Evolutionary conservation across 2,797 vertebrate genomes (phyloP).

Genomic region (Cygnus olor): DNA sequence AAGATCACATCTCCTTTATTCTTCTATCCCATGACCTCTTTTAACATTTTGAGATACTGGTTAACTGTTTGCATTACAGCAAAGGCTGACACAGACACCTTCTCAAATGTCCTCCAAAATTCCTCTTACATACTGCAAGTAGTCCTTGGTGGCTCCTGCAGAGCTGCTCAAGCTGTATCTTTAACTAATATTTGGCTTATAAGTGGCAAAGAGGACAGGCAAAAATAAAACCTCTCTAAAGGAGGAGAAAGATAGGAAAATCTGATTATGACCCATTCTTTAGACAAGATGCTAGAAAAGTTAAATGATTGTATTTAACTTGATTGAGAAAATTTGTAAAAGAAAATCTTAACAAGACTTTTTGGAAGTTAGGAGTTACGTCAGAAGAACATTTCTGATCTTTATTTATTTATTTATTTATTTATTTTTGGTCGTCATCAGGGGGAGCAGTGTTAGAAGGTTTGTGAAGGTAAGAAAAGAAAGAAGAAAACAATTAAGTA

Average conservation of each 20-base stretch:
- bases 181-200: slow-evolving; percentile 34
- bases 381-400: not conserved
- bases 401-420: too few species aligned
- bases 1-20: not conserved
- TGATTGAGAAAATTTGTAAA: not conserved
- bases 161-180: not conserved
- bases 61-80: not conserved
- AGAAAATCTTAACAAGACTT: not conserved
- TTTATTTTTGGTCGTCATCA: not conserved
- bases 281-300: not conserved
- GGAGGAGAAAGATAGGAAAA: not conserved
- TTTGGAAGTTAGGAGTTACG: not conserved
- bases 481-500: not conserved
- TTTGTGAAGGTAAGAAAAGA: slow-evolving; percentile 6
- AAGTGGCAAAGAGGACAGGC: not conserved
- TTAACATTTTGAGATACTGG: not conserved
- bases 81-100: not conserved
- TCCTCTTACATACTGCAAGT: not conserved
- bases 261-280: not conserved
- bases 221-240: not conserved
- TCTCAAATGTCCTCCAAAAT: not conserved
- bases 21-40: not conserved
- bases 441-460: not conserved
- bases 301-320: not conserved
- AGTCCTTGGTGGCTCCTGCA: not conserved